phyloP scores from a whole-genome alignment of 2,888 invertebrate species.

The Schizotus pectinicornis region DNA sequence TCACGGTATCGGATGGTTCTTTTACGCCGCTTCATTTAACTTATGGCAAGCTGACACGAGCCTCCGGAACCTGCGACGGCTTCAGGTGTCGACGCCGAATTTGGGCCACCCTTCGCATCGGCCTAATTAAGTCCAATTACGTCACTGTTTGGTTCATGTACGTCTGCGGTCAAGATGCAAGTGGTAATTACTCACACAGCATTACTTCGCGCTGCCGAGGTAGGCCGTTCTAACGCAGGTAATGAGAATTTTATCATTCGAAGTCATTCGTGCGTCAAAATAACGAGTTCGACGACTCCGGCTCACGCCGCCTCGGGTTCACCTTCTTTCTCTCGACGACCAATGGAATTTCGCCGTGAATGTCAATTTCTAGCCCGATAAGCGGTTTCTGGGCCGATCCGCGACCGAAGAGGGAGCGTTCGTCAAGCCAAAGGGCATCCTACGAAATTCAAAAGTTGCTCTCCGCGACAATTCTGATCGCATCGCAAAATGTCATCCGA shows the following conservation, averaged over 20 bases:
- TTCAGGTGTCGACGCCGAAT: not conserved
- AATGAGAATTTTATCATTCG: slow-evolving; percentile 42
- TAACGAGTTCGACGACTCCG: slow-evolving; percentile 45
- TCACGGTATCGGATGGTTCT: not conserved
- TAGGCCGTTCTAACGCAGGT: slow-evolving; percentile 13
- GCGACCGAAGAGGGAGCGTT: slow-evolving; percentile 1
- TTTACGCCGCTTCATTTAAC: slow-evolving; percentile 1
- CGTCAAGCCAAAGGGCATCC: too few species aligned
- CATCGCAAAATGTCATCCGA: too few species aligned
- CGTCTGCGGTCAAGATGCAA: slow-evolving; percentile 20
- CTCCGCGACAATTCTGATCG: too few species aligned
- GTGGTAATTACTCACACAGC: slow-evolving; percentile 30
- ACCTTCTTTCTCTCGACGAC: not conserved
- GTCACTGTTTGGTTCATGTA: slow-evolving; percentile 11
- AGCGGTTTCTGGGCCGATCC: slow-evolving; percentile 1
- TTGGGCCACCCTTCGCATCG: too few species aligned
- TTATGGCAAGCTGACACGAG: not conserved
- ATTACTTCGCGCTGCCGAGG: slow-evolving; percentile 22
- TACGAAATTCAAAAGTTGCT: too few species aligned
- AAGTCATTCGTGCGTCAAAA: slow-evolving; percentile 46
- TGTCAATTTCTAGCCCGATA: slow-evolving; percentile 3
- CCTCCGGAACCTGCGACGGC: not conserved
- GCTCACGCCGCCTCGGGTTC: slow-evolving; percentile 14
- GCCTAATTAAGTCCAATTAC: slow-evolving; percentile 18
- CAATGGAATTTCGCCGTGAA: not conserved